phyloP scores from a whole-genome alignment of 92 coral and sea anemone species.

The Palythoa caribaeorum region DNA sequence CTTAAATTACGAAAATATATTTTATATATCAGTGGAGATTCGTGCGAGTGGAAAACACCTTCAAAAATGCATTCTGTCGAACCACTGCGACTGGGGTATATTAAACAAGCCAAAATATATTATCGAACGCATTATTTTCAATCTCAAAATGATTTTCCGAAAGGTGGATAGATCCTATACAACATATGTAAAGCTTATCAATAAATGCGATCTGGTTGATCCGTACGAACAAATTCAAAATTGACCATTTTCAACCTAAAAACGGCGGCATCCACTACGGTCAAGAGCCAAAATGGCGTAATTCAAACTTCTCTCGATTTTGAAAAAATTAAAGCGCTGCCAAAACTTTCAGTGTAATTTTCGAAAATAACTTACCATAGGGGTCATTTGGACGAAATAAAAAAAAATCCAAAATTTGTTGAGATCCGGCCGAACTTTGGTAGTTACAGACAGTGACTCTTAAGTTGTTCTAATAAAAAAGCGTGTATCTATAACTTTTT shows the following conservation, averaged over 20 bases:
- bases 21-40: background rate
- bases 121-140: too few species aligned
- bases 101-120: too few species aligned
- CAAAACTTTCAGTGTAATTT: too few species aligned
- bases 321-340: too few species aligned
- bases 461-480: too few species aligned
- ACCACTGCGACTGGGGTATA: background rate
- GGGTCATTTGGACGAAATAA: background rate
- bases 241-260: too few species aligned
- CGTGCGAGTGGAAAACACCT: background rate
- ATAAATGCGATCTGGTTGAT: background rate
- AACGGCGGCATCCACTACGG: background rate
- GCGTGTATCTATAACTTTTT: too few species aligned
- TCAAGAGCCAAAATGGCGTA: background rate
- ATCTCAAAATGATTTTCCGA: background rate
- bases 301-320: too few species aligned
- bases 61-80: background rate
- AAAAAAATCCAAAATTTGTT: background rate
- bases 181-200: background rate
- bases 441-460: too few species aligned
- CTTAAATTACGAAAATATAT: too few species aligned
- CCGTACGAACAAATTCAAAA: too few species aligned
- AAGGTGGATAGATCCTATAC: background rate
- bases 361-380: too few species aligned
- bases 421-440: background rate